These are phyloP conservation scores for Acanthoscelides obtectus DNA, from an alignment of 2,888 invertebrate genomes.

Conservation along the genomic window DNA sequence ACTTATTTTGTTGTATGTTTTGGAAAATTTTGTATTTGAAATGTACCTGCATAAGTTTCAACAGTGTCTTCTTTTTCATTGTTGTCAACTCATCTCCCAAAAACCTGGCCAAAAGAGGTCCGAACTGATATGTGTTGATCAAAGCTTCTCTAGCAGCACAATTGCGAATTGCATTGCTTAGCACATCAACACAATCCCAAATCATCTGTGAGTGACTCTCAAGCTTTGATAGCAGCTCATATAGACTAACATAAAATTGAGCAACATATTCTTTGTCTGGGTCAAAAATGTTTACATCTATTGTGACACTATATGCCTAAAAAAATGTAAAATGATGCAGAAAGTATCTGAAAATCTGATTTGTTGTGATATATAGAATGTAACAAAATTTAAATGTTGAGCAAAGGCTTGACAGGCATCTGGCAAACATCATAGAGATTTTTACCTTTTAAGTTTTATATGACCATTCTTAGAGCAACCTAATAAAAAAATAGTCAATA, in stretches of 20 bases:
- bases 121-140: conserved; percentile 66
- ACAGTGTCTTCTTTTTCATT: conserved; percentile 60
- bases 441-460: too few species aligned
- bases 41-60: conserved; percentile 61
- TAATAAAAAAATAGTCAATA: too few species aligned
- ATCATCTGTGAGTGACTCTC: conserved; percentile 55
- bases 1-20: conserved; percentile 1
- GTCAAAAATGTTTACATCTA: conserved; percentile 63
- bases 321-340: conserved; percentile 28
- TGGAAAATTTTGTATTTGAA: not conserved
- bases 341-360: too few species aligned
- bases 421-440: too few species aligned
- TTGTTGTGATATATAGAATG: too few species aligned
- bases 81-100: conserved; percentile 57
- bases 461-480: too few species aligned
- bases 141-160: conserved; percentile 58
- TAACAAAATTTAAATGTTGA: too few species aligned
- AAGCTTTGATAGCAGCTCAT: conserved; percentile 59
- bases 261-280: conserved; percentile 60
- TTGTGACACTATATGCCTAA: conserved; percentile 60
- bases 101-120: conserved; percentile 59
- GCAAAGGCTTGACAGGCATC: too few species aligned
- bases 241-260: conserved; percentile 63
- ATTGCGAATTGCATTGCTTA: conserved; percentile 60
- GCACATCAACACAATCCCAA: conserved; percentile 64